Base-by-base conservation (phyloP, 2,888 invertebrate species). In the Tetheella fluctuosa region DNA sequence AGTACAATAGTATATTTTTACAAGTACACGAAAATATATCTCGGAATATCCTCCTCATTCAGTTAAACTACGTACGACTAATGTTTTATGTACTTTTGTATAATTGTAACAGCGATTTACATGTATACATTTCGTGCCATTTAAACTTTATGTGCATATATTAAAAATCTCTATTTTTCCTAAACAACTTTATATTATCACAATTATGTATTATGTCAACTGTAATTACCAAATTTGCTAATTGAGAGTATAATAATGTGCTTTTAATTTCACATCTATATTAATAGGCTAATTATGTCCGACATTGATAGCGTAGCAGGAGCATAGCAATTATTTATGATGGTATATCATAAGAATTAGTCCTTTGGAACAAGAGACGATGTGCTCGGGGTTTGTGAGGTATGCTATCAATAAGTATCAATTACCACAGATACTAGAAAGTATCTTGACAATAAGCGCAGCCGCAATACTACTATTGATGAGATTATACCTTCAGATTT, bases 11-110 rank as follows among this genome's bases (percentile, higher is more conserved):
- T 77, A 75, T 74, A 75, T 73, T 77, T 74, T 67, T 68, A 75
- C 73, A 81, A 81, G 79, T 81, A 83, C 80, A 82, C 71, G 69
- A 83, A 83, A 82, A 83, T 83, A 83, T 80, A 74, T 76, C 79
- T 81, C 77, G 78, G 72, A 79, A 78, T 78, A 74, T 78, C 78
- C 78, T 70, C 70, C 66, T 63, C 70, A 74, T 73, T 71, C 68
- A 57, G 66, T 69, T 63, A 73, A 48, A 20, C 57, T 57, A 53
- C 12, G 13, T 57, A 53, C 12, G 13, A 52, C 34, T 55, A 55
- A 75, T 77, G 6, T 7, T 8, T 69, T 73, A 71, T 70, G 73
- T 73, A 74, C 70, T 78, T 63, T 68, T 66, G 65, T 69, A 70
- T 61, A 63, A 52, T 65, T 73, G 65, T 65, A 74, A 76, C 65